Evolutionary conservation across 2,888 invertebrate genomes (phyloP).

Genomic region (Drosophila aldrichi): DNA sequence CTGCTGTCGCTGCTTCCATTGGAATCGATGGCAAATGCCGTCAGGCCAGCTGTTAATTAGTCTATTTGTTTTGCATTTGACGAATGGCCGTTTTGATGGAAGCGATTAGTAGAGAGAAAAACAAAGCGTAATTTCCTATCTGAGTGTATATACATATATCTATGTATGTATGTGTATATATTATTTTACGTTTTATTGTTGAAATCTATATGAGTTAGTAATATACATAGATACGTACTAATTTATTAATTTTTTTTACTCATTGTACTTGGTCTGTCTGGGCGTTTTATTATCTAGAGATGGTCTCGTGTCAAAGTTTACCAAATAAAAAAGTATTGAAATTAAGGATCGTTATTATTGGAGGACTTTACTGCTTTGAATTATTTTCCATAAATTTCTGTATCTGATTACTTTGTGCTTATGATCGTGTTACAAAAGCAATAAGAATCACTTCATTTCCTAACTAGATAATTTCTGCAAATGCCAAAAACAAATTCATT

Average conservation of each 20-base stretch:
- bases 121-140: constrained; percentile 21
- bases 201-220: neutral
- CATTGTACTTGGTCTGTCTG: neutral
- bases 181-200: constrained; percentile 2
- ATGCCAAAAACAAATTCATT: constrained; percentile 29
- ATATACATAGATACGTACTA: neutral
- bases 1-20: constrained; percentile 9
- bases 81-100: constrained; percentile 14
- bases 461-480: neutral
- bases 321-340: neutral
- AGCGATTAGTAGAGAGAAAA: constrained; percentile 24
- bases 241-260: neutral
- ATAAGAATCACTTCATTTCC: neutral
- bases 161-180: neutral
- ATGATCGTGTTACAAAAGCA: constrained; percentile 1
- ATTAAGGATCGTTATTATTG: neutral
- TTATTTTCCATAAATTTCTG: neutral
- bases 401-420: neutral
- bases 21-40: constrained; percentile 28
- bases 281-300: neutral
- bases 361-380: too few species aligned
- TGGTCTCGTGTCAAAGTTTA: neutral
- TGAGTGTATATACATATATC: neutral
- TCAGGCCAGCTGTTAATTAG: constrained; percentile 53
- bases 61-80: constrained; percentile 44